These are phyloP conservation scores for Myotis yumanensis DNA, from an alignment of 2,113 vertebrate species.

Conservation along the genomic window DNA sequence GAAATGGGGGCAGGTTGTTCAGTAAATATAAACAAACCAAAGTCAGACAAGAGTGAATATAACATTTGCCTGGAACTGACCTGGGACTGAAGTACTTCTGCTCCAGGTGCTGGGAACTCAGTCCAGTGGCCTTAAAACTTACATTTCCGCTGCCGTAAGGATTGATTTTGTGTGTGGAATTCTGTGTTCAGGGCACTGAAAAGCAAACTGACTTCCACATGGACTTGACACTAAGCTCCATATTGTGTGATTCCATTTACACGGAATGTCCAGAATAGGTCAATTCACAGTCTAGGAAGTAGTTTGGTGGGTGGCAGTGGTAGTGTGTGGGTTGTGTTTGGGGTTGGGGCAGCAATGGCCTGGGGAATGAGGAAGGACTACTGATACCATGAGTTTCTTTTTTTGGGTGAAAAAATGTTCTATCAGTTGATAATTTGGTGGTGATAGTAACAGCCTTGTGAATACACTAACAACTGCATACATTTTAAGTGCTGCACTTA, in stretches of 20 bases:
- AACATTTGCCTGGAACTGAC: background rate
- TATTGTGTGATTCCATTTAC: background rate
- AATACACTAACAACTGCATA: background rate
- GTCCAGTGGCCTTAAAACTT: background rate
- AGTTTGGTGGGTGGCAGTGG: background rate
- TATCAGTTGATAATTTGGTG: background rate
- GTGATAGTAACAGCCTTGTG: background rate
- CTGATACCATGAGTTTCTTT: background rate
- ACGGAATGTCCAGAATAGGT: background rate
- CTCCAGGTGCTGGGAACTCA: background rate
- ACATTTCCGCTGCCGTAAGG: background rate
- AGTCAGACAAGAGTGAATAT: background rate
- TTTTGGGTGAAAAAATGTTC: background rate
- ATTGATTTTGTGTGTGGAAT: background rate
- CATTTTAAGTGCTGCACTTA: background rate
- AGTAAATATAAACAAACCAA: background rate
- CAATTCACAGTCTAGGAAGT: background rate
- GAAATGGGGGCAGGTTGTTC: background rate
- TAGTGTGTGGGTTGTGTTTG: background rate
- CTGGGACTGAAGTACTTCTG: background rate
- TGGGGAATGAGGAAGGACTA: background rate
- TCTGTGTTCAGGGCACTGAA: background rate
- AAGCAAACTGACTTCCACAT: background rate
- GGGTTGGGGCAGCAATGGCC: background rate
- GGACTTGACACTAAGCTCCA: background rate